These are phyloP conservation scores for Ochotona princeps DNA, from an alignment of 2,113 vertebrate genomes.

Conservation along the genomic window DNA sequence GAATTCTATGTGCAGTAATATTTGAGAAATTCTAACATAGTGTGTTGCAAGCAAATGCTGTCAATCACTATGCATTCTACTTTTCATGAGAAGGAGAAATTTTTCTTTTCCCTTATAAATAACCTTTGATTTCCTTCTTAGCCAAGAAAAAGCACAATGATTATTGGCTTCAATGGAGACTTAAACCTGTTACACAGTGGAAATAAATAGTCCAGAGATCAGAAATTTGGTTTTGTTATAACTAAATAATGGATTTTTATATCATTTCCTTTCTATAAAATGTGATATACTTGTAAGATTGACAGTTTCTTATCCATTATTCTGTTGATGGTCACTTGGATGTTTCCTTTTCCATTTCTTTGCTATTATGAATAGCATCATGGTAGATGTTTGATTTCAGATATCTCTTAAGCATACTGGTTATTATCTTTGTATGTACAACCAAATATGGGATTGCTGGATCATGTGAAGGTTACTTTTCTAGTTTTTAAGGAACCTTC, in stretches of 20 bases:
- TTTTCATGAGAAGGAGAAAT: conserved; percentile 41
- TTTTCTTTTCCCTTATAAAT: conserved; percentile 37
- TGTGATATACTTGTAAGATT: conserved; percentile 1
- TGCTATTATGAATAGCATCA: no score
- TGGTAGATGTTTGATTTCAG: no score
- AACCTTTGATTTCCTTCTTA: conserved; percentile 37
- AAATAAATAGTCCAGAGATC: conserved; percentile 28
- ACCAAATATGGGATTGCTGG: no score
- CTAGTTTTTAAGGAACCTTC: no score
- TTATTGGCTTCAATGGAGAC: neutral
- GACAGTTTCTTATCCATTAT: neutral
- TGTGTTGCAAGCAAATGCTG: neutral
- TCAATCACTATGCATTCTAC: conserved; percentile 7
- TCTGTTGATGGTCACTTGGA: no score
- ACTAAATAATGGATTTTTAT: neutral
- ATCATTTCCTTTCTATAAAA: neutral
- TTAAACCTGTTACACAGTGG: neutral
- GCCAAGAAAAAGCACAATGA: conserved; percentile 24
- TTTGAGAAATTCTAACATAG: conserved; percentile 41
- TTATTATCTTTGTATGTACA: no score
- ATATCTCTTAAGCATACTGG: no score
- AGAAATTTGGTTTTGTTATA: neutral
- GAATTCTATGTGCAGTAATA: conserved; percentile 25
- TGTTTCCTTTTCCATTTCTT: no score
- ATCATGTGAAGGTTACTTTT: no score